Percentiles rank a stretch among this genome's conserved stretches.
These are phyloP conservation scores for Philotrypesis tridentata DNA, from an alignment of 1,140 invertebrate species.

Conservation along the genomic window DNA sequence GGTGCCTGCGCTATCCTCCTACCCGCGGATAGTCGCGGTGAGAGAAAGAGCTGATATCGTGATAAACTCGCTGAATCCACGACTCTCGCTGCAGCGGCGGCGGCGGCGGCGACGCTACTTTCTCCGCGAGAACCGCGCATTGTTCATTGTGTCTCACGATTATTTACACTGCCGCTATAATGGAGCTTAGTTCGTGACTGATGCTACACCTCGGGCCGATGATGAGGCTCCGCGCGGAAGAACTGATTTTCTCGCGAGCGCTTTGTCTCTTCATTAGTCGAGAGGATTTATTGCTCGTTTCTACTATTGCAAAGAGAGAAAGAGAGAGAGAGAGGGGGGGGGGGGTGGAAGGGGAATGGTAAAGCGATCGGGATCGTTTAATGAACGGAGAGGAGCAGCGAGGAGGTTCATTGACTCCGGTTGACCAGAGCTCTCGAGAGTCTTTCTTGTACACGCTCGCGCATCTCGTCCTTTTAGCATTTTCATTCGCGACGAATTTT, in stretches of 20 bases:
- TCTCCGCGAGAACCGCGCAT: constrained; percentile 47
- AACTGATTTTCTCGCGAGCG: no score
- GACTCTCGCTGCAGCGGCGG: constrained; percentile 27
- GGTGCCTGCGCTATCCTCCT: no score
- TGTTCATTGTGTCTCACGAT: neutral
- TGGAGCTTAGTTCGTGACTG: neutral
- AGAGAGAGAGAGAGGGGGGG: no score
- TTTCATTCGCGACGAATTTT: no score
- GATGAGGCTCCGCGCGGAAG: no score
- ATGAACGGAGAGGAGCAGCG: neutral
- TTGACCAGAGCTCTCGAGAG: neutral
- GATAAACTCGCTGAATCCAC: constrained; percentile 42
- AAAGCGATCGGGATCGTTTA: neutral
- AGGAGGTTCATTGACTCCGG: neutral
- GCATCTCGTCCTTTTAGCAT: no score
- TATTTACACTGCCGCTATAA: neutral
- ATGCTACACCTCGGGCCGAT: neutral
- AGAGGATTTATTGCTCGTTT: no score
- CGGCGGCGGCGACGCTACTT: constrained; percentile 39
- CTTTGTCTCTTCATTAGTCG: no score
- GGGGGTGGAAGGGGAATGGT: no score
- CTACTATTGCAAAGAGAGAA: no score
- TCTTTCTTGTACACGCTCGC: no score
- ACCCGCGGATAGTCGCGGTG: no score
- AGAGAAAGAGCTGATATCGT: constrained; percentile 26